These are phyloP conservation scores for Rhodinocichla rosea DNA, from an alignment of 2,113 vertebrate species.

Conservation along the genomic window DNA sequence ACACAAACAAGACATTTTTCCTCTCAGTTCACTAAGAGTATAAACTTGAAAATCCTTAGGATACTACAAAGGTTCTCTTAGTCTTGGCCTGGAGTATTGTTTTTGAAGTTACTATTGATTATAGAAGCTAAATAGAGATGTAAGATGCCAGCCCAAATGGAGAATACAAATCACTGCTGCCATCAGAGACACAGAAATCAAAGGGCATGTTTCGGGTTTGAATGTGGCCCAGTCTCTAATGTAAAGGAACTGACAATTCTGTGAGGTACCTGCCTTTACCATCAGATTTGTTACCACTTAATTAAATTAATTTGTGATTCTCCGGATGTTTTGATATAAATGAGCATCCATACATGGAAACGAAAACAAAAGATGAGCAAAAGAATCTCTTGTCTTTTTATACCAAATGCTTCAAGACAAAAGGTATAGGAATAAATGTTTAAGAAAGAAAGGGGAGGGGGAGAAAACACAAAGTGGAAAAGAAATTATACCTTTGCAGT, in stretches of 20 bases:
- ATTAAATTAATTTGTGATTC: not conserved
- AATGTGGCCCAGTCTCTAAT: not conserved
- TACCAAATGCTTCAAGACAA: not conserved
- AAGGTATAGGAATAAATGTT: not conserved
- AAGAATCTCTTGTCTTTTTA: conserved; percentile 8
- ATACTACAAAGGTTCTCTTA: not conserved
- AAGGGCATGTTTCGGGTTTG: not conserved
- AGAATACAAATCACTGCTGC: not conserved
- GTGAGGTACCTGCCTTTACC: not conserved
- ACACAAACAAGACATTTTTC: not conserved
- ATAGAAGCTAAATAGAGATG: not conserved
- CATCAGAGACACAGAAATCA: not conserved
- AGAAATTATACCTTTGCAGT: conserved; percentile 61
- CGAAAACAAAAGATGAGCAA: conserved; percentile 56
- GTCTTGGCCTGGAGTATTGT: not conserved
- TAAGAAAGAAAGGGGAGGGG: not conserved
- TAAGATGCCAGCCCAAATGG: not conserved
- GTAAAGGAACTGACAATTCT: not conserved
- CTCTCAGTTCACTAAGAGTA: not conserved
- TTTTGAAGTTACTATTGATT: not conserved
- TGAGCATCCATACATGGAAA: not conserved
- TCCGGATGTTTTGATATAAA: not conserved
- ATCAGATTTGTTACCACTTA: not conserved
- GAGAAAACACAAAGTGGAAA: not conserved
- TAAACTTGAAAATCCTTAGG: not conserved